These are phyloP conservation scores for Aethina tumida DNA, from an alignment of 1,140 invertebrate species.

Conservation along the genomic window DNA sequence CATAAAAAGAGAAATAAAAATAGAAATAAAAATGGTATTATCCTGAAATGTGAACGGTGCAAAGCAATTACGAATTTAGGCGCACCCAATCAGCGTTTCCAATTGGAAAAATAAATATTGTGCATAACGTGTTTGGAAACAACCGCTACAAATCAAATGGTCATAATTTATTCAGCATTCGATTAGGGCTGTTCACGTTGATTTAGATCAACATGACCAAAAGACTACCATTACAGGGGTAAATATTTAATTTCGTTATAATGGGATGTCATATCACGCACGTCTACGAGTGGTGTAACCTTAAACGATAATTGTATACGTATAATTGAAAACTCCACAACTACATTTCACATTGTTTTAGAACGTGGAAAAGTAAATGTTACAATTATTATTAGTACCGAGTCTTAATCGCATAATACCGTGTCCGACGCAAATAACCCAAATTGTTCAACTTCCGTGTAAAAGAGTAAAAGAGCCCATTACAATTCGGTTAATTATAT, in stretches of 20 bases:
- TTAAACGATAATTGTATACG: constrained; percentile 22
- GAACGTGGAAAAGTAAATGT: constrained; percentile 16
- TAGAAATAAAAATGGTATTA: too few relatives aligned
- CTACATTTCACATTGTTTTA: neutral
- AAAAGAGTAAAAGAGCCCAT: constrained; percentile 14
- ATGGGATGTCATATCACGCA: constrained; percentile 34
- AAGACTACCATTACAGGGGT: constrained; percentile 33
- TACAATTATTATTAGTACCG: constrained; percentile 8
- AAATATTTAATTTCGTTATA: constrained; percentile 35
- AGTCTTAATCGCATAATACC: constrained; percentile 19
- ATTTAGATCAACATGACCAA: constrained; percentile 35
- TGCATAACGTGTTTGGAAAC: neutral
- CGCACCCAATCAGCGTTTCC: constrained; percentile 5
- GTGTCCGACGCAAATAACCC: constrained; percentile 17
- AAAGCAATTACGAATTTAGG: constrained; percentile 1
- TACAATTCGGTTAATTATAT: constrained; percentile 18
- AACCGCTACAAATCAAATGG: constrained; percentile 29
- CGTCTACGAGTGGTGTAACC: constrained; percentile 29
- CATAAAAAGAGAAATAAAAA: too few relatives aligned
- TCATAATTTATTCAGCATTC: constrained; percentile 34
- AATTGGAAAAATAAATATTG: neutral
- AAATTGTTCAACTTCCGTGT: constrained; percentile 20
- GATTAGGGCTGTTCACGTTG: constrained; percentile 33
- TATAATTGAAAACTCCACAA: neutral
- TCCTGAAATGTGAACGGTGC: too few relatives aligned